Percentiles rank a stretch among this genome's conserved stretches.
Evolutionary conservation across 2,113 vertebrate species (phyloP).

Genomic region (Tupaia tana): DNA sequence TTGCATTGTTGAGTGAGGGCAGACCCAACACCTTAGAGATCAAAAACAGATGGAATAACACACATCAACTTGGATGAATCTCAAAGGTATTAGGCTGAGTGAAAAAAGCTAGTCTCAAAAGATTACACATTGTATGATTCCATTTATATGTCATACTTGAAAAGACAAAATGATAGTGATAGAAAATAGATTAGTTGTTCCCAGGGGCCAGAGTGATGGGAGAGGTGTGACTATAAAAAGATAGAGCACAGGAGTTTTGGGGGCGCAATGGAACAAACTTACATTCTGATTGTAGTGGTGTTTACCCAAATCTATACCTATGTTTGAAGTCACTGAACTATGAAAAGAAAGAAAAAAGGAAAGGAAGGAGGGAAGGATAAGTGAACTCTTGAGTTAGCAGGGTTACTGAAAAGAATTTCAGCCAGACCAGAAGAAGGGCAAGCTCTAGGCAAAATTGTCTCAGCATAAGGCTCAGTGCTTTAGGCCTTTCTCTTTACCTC

Average conservation of each 20-base stretch:
- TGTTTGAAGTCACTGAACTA: neutral
- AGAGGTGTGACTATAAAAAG: neutral
- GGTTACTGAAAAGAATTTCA: neutral
- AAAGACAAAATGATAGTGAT: constrained; percentile 29
- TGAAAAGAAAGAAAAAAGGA: neutral
- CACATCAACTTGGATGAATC: neutral
- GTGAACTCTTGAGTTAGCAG: neutral
- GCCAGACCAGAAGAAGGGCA: neutral
- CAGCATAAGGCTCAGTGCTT: neutral
- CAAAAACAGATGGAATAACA: constrained; percentile 33
- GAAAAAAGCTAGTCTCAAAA: constrained; percentile 60
- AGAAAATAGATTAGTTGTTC: constrained; percentile 12
- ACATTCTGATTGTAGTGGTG: neutral
- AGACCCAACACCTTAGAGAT: neutral
- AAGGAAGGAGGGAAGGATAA: neutral
- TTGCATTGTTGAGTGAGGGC: neutral
- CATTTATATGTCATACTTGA: constrained; percentile 13
- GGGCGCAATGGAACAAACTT: too few species aligned
- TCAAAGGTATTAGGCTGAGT: constrained; percentile 37
- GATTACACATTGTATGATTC: neutral
- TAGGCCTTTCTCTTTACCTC: neutral
- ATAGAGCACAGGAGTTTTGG: neutral
- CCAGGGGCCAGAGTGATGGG: neutral
- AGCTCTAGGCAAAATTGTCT: neutral
- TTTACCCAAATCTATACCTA: neutral